Evolutionary conservation across 2,797 vertebrate species (phyloP).

Genomic region (Lutjanus argentimaculatus): DNA sequence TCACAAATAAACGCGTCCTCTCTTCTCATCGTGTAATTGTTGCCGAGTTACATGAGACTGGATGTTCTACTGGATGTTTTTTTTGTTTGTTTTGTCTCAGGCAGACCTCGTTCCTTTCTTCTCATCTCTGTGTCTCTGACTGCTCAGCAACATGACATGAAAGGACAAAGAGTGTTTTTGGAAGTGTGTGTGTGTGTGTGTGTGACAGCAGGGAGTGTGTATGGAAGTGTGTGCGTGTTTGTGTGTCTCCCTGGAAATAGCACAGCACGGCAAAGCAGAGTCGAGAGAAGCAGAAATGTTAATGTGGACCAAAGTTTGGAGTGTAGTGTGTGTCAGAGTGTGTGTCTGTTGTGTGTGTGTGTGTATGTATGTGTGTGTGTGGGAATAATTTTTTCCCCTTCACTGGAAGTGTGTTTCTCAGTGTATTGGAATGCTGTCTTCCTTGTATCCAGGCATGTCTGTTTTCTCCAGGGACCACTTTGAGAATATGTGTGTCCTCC

Average conservation of each 20-base stretch:
- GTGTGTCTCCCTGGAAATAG: constrained; percentile 54
- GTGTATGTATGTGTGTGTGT: background rate
- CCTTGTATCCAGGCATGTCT: constrained; percentile 33
- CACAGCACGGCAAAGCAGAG: constrained; percentile 41
- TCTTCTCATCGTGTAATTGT: constrained; percentile 63
- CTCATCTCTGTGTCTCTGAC: constrained; percentile 54
- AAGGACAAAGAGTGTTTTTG: constrained; percentile 61
- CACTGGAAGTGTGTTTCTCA: constrained; percentile 29
- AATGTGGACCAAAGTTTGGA: constrained; percentile 53
- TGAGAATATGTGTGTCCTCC: constrained; percentile 43
- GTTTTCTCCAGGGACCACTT: constrained; percentile 65
- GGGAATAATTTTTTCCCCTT: background rate
- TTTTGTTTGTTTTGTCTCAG: constrained; percentile 54
- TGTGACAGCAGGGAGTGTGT: background rate
- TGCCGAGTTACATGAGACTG: constrained; percentile 61
- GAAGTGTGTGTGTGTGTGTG: constrained; percentile 14
- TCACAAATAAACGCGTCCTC: constrained; percentile 54
- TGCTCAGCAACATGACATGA: constrained; percentile 74
- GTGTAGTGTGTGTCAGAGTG: background rate
- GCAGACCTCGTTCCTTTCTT: constrained; percentile 58
- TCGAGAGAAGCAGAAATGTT: constrained; percentile 51
- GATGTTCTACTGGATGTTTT: constrained; percentile 54
- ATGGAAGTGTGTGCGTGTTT: background rate
- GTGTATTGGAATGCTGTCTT: constrained; percentile 50
- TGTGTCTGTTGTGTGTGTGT: background rate